Percentiles rank a stretch among this genome's conserved stretches.
These are phyloP conservation scores for Glyptemys insculpta DNA, from an alignment of 2,797 vertebrate species.

Conservation along the genomic window DNA sequence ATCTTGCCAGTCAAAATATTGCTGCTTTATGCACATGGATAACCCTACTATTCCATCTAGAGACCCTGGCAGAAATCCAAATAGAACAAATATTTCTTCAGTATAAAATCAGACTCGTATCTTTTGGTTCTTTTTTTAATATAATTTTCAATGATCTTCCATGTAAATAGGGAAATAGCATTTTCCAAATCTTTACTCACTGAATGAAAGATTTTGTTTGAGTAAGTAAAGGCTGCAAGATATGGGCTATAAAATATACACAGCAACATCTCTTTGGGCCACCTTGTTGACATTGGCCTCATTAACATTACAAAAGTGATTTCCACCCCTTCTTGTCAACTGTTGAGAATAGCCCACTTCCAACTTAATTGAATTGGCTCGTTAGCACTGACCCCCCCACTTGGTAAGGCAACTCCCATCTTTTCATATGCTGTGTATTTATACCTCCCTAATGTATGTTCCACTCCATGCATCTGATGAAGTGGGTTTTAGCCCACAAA, in stretches of 20 bases:
- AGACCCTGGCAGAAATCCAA: not conserved
- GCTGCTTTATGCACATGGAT: not conserved
- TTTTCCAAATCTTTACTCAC: not conserved
- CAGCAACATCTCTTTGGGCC: not conserved
- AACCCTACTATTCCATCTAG: not conserved
- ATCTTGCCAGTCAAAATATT: not conserved
- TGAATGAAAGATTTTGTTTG: rapidly evolving
- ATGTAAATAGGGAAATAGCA: not conserved
- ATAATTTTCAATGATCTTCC: not conserved
- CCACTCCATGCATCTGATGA: no score
- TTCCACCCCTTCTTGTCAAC: no score
- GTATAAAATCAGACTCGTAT: not conserved
- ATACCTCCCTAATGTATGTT: no score
- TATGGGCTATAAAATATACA: not conserved
- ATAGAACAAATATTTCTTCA: not conserved
- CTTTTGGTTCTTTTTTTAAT: not conserved
- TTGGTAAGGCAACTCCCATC: no score
- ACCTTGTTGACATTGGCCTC: no score
- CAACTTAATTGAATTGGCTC: no score
- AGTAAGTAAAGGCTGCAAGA: not conserved
- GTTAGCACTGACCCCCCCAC: no score
- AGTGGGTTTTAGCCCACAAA: no score
- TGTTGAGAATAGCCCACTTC: no score
- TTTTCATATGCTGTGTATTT: no score
- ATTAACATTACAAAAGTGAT: no score